These are phyloP conservation scores for Zygogramma bicolorata DNA, from an alignment of 2,888 invertebrate genomes.

Conservation along the genomic window DNA sequence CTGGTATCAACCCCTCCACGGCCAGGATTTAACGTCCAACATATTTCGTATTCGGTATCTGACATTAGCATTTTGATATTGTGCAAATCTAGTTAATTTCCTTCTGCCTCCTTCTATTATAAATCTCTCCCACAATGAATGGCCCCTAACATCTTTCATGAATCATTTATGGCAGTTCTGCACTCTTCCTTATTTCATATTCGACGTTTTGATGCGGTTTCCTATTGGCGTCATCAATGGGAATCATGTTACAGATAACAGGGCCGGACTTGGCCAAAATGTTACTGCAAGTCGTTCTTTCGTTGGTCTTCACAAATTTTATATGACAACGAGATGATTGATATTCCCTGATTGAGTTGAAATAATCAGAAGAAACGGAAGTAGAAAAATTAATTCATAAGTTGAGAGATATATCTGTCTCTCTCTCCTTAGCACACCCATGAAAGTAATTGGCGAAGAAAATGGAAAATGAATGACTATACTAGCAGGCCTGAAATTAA, in stretches of 20 bases:
- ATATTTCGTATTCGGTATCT: conserved; percentile 40
- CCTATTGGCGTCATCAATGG: neutral
- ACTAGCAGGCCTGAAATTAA: too few species aligned
- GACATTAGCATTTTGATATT: conserved; percentile 44
- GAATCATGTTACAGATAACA: neutral
- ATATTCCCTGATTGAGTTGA: too few species aligned
- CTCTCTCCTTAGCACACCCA: too few species aligned
- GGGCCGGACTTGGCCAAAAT: neutral
- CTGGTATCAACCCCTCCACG: conserved; percentile 26
- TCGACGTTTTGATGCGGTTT: conserved; percentile 3
- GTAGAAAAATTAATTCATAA: too few species aligned
- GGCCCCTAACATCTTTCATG: conserved; percentile 29
- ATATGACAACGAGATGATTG: too few species aligned
- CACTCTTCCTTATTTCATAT: conserved; percentile 11
- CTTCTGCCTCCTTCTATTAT: conserved; percentile 31
- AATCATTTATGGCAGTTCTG: conserved; percentile 29
- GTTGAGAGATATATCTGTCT: too few species aligned
- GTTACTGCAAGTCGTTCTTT: neutral
- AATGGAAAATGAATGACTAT: too few species aligned
- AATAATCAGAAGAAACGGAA: too few species aligned
- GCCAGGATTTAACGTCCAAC: conserved; percentile 24
- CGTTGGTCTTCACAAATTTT: too few species aligned
- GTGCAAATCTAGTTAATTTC: conserved; percentile 43
- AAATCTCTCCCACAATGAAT: conserved; percentile 32
- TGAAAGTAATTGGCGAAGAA: too few species aligned